Evolutionary conservation across 2,888 invertebrate genomes (phyloP), one percentile per base, ranked within the genome.

Genomic region (Phortica okadai): DNA sequence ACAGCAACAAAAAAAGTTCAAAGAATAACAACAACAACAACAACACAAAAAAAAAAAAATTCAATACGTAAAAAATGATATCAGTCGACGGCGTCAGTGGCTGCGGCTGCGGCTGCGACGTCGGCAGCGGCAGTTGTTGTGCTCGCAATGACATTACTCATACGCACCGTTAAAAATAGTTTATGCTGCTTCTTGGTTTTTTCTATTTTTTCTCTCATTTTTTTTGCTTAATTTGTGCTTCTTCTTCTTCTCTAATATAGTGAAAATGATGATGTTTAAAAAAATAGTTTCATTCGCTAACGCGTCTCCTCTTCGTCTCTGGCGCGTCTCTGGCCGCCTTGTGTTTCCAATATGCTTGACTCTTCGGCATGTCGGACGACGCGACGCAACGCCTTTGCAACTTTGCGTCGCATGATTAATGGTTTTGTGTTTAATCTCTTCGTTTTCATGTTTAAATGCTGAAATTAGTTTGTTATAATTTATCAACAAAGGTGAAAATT

Each of bases 91-190:
- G n/a, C n/a, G n/a, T n/a, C n/a, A n/a, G n/a, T n/a, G n/a, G n/a
- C n/a, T n/a, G 0, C 59, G 25, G 10, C 21, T 16, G 59, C 59
- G 7, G 59, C 59, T 7, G 33, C 33, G 33, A 3, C 33, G 3
- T 1, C 33, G 33, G 3, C 33, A 33, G 33, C 59, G 10, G 25
- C 25, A 10, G 21, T 0, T 5, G 8, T 62, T 16, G 25, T 33
- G 25, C 44, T 11, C 56, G 45, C 21, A 81, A 84, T 86, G 81
- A 87, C 87, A 85, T 85, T 85, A 85, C 87, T 85, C 85, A 85
- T 85, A 85, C 85, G 84, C 84, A 80, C 83, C 77, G 78, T 77
- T 80, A 74, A 80, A 87, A 85, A 85, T 87, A 87, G 83, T 81
- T 79, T 59, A 70, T 50, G 64, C 44, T 16, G 11, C 67, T n/a